Evolutionary conservation across 1,140 invertebrate genomes (phyloP), one percentile per base, ranked within the genome.

Genomic region (Harpegnathos saltator): DNA sequence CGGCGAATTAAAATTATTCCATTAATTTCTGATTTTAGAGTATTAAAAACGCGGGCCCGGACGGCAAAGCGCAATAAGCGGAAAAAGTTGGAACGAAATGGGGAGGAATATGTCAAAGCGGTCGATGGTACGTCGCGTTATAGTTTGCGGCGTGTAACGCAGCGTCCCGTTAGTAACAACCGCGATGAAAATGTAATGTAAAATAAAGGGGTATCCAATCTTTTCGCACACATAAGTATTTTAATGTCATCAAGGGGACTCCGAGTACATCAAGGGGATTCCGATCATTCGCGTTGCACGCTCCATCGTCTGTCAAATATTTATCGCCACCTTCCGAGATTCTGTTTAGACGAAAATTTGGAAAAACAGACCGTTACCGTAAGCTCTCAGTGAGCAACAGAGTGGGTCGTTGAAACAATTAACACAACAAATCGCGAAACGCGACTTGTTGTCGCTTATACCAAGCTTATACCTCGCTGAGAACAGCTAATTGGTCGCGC

Each of bases 21-120:
- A 80, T 80, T 80, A 80, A 80, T 80, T 80, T 80, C 75, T 80
- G 75, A 80, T 80, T 80, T 80, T 80, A 80, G 75, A 80, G 75
- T 80, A 80, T 80, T 80, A 80, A 80, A 80, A 80, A 80, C 75
- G 63, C 75, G 75, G 65, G 24, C 66, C 54, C 75, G 75, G 58
- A 56, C 75, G 75, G 75, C 65, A 80, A 80, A 80, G 75, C 75
- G 65, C 75, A 65, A 80, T 71, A 80, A 80, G 75, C 75, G 63
- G 75, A 80, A 80, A 80, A 71, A 71, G 65, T 80, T 71, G 63
- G 65, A 58, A 48, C 65, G 65, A 48, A 80, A 80, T 71, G 75
- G 52, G 65, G 75, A 80, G 65, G 65, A 58, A 69, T 80, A 80
- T 71, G 65, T 80, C 75, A 71, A 80, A 80, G 65, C 75, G 75